Evolutionary conservation across 2,888 invertebrate species (phyloP), one percentile per base, ranked within the genome.

Genomic region (Pammene fasciana): DNA sequence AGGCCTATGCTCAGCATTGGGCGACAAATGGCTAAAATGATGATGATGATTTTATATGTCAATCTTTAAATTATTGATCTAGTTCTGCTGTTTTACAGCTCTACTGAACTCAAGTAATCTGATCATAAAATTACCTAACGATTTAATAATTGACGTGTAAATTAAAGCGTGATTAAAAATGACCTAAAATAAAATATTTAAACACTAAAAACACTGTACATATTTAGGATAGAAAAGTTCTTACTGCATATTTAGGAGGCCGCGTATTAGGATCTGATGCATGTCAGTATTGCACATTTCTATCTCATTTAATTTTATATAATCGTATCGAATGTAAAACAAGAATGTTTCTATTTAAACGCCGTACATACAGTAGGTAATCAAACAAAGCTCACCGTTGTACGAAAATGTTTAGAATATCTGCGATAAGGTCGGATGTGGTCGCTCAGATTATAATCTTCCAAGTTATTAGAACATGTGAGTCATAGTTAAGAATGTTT

Each of bases 321-420:
- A 38, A 38, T 10, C 18, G 36, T 61, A 59, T 59, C 26, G 16
- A 48, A 56, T 34, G 13, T 54, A 13, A 16, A 54, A 54, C 54
- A 34, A 34, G 13, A 50, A 38, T 61, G 61, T 61, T 52, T 52
- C 50, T 41, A 38, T 62, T 62, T 62, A 13, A 64, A 54, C 43
- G 14, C 5, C 34, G 41, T 43, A 52, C 18, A 38, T 1, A 11
- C 7, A 50, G 41, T 10, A 34, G 3, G 14, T 52, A 26, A 43
- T 26, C 41, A 36, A 43, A 62, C 34, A 41, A 48, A 56, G 54
- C 14, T 48, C 18, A n/a, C 36, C 48, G 26, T 34, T 26, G 41
- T 67, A n/a, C 26, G 45, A 50, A 64, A 60, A 64, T 64, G 48
- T 50, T 68, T 68, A 50, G 56, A 50, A 64, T 64, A 57, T 0